phyloP scores from a whole-genome alignment of 2,797 vertebrate genomes.

The Australoheros facetus region DNA sequence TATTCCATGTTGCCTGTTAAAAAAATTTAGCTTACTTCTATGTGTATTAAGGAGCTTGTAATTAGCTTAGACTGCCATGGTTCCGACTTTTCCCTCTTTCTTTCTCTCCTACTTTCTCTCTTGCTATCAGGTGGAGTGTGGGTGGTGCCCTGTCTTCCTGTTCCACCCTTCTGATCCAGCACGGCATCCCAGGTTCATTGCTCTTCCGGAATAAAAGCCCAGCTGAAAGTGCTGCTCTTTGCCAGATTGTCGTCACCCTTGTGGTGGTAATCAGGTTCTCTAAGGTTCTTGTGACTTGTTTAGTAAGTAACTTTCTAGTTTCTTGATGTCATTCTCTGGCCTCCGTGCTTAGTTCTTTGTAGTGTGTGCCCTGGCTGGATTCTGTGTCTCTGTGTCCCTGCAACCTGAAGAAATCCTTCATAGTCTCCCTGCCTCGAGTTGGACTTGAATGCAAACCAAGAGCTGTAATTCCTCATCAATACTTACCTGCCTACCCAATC shows the following conservation, averaged over 20 bases:
- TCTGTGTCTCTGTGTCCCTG: no score
- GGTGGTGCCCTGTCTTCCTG: background rate
- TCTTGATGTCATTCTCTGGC: no score
- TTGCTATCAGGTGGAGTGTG: background rate
- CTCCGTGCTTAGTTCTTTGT: no score
- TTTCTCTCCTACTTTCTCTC: background rate
- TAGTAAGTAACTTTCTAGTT: no score
- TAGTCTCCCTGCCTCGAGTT: background rate
- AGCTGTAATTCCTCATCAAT: background rate
- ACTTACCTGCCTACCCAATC: background rate
- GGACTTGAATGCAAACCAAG: background rate
- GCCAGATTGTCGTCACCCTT: background rate
- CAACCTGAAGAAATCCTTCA: no score
- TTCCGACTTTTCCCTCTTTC: background rate
- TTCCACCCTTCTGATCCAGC: background rate
- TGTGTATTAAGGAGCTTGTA: background rate
- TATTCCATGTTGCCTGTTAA: background rate
- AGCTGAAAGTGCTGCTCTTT: background rate
- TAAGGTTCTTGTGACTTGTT: no score
- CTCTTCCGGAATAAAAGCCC: background rate
- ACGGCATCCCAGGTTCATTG: background rate
- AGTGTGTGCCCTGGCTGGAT: no score
- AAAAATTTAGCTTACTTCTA: background rate
- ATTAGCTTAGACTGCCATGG: background rate
- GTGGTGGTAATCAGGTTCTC: background rate